These are phyloP conservation scores for Hymenopus coronatus DNA, from an alignment of 2,888 invertebrate genomes.

Conservation along the genomic window DNA sequence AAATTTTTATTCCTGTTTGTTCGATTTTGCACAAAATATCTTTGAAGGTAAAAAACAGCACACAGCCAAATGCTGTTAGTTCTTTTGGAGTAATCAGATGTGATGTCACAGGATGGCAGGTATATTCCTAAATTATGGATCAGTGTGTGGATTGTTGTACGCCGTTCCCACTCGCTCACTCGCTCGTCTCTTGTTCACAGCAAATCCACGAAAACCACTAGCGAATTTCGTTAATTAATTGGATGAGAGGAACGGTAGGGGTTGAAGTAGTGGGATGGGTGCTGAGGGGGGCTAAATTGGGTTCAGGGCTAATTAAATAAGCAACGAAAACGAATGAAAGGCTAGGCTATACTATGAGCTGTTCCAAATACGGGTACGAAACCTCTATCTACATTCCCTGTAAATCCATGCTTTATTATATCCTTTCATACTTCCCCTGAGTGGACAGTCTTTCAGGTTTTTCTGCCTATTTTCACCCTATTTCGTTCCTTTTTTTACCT, in stretches of 20 bases:
- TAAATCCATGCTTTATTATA: background rate
- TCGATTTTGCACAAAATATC: no score
- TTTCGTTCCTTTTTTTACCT: background rate
- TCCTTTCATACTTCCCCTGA: background rate
- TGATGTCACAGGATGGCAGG: background rate
- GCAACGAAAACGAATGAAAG: constrained; percentile 20
- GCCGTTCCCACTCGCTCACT: background rate
- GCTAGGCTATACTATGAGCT: background rate
- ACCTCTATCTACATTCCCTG: background rate
- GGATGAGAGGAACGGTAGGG: constrained; percentile 8
- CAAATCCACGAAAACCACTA: constrained; percentile 17
- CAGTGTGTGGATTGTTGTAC: background rate
- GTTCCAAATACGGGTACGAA: background rate
- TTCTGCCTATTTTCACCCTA: background rate
- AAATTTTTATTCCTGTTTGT: no score
- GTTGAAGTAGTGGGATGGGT: background rate
- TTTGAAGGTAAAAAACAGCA: no score
- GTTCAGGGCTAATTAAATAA: constrained; percentile 19
- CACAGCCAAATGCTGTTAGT: background rate
- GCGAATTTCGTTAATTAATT: constrained; percentile 21
- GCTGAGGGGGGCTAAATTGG: constrained; percentile 7
- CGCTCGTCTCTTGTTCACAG: background rate
- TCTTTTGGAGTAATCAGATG: background rate
- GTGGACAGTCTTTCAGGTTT: background rate
- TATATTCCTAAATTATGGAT: background rate